A percentile compares a stretch with the other conserved stretches of the same genome.
These are phyloP conservation scores for Gymnodraco acuticeps DNA, from an alignment of 2,797 vertebrate genomes.

Conservation along the genomic window DNA sequence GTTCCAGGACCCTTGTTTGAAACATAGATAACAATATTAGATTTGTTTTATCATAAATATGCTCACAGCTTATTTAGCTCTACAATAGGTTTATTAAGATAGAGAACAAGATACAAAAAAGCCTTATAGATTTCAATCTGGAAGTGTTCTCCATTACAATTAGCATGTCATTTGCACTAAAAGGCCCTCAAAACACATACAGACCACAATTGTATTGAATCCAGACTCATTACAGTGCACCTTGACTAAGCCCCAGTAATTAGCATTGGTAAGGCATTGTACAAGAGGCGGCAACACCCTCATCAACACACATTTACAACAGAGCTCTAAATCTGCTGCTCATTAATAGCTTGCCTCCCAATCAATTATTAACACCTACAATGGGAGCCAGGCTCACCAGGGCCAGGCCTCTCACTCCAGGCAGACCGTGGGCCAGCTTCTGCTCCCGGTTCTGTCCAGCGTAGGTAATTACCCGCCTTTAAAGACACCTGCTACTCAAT, in stretches of 20 bases:
- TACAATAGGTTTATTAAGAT: slow-evolving; percentile 58
- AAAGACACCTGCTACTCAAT: slow-evolving; percentile 91
- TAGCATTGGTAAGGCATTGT: slow-evolving; percentile 82
- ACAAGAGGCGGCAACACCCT: slow-evolving; percentile 80
- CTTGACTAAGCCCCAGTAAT: slow-evolving; percentile 84
- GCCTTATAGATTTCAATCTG: slow-evolving; percentile 62
- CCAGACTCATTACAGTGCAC: slow-evolving; percentile 80
- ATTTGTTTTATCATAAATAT: slow-evolving; percentile 47
- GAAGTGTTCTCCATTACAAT: slow-evolving; percentile 73
- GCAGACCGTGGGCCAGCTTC: slow-evolving; percentile 70
- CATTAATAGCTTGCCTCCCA: slow-evolving; percentile 87
- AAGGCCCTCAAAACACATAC: slow-evolving; percentile 80
- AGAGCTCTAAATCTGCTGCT: slow-evolving; percentile 81
- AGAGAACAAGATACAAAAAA: slow-evolving; percentile 46
- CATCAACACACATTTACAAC: slow-evolving; percentile 84
- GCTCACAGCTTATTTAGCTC: slow-evolving; percentile 35
- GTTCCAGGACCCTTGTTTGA: slow-evolving; percentile 21
- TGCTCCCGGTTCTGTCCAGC: slow-evolving; percentile 79
- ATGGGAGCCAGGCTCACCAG: slow-evolving; percentile 74
- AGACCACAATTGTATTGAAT: slow-evolving; percentile 75
- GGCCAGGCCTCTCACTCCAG: slow-evolving; percentile 80
- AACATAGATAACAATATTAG: slow-evolving; percentile 33
- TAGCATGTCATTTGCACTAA: slow-evolving; percentile 74
- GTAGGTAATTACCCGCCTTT: slow-evolving; percentile 85
- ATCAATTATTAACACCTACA: slow-evolving; percentile 90